Evolutionary conservation across 2,797 vertebrate genomes (phyloP).

Genomic region (Sebastes alutus): DNA sequence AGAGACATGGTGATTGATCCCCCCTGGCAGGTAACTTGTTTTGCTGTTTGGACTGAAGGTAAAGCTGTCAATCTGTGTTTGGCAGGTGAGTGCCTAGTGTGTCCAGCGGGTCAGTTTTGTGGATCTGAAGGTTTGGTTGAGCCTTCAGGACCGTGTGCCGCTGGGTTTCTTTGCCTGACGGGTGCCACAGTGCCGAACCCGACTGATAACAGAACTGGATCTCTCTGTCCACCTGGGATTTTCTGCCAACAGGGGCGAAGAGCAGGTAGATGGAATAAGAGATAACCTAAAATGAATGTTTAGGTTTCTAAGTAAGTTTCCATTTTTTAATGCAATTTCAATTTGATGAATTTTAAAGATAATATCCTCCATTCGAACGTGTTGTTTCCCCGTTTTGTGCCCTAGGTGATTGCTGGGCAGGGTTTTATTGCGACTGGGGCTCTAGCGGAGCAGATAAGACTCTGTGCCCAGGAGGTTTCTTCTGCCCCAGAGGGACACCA

Average conservation of each 20-base stretch:
- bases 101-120: slow-evolving; percentile 84
- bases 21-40: slow-evolving; percentile 26
- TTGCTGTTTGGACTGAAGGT: slow-evolving; percentile 20
- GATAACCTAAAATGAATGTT: background rate
- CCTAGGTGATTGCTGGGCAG: slow-evolving; percentile 83
- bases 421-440: slow-evolving; percentile 85
- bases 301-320: background rate
- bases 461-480: slow-evolving; percentile 85
- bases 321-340: background rate
- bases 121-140: slow-evolving; percentile 79
- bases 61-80: slow-evolving; percentile 51
- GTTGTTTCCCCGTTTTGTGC: background rate
- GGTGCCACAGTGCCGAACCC: slow-evolving; percentile 82
- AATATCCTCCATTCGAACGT: background rate
- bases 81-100: slow-evolving; percentile 82
- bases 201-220: slow-evolving; percentile 81
- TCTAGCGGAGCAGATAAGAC: slow-evolving; percentile 81
- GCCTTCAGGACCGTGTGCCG: slow-evolving; percentile 80
- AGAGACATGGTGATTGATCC: slow-evolving; percentile 13
- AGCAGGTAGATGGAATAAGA: slow-evolving; percentile 70
- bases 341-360: background rate
- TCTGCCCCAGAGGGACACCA: slow-evolving; percentile 83
- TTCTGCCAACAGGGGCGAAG: slow-evolving; percentile 78
- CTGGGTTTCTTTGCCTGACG: slow-evolving; percentile 82
- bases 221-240: slow-evolving; percentile 78